Evolutionary conservation across 1,140 invertebrate genomes (phyloP).

Genomic region (Lordiphosa mommai): DNA sequence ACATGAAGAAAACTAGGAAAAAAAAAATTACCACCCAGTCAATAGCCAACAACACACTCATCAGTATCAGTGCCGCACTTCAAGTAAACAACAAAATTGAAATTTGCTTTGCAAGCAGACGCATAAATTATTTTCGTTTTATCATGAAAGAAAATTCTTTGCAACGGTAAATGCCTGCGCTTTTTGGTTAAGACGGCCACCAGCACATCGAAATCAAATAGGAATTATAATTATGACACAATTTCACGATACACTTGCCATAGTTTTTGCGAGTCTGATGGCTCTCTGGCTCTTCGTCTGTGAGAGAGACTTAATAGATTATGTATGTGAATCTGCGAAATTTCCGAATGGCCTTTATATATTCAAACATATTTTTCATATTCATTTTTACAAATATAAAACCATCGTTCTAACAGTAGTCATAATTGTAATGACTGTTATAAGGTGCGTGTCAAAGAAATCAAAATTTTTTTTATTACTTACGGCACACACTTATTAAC

Average conservation of each 20-base stretch:
- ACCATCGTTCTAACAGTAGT: too few species aligned
- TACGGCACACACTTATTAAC: too few species aligned
- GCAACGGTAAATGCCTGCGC: not conserved
- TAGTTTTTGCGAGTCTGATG: not conserved
- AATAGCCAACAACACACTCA: not conserved
- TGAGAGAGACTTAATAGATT: too few species aligned
- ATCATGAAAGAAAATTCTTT: slow-evolving; percentile 2
- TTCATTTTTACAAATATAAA: too few species aligned
- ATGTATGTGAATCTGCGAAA: too few species aligned
- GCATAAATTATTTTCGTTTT: slow-evolving; percentile 1
- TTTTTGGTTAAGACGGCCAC: not conserved
- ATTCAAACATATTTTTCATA: too few species aligned
- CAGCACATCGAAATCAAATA: not conserved
- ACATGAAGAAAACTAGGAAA: not conserved
- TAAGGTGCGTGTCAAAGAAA: too few species aligned
- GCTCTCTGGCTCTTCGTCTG: not conserved
- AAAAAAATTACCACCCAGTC: not conserved
- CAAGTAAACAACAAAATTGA: not conserved
- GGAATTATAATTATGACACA: slow-evolving; percentile 3
- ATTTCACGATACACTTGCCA: not conserved
- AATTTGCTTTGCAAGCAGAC: not conserved
- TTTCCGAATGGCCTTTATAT: too few species aligned
- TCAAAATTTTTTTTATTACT: too few species aligned
- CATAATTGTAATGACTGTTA: too few species aligned
- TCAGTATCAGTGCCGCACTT: not conserved